These are phyloP conservation scores for Miltochrista miniata DNA, from an alignment of 2,888 invertebrate genomes.

Conservation along the genomic window DNA sequence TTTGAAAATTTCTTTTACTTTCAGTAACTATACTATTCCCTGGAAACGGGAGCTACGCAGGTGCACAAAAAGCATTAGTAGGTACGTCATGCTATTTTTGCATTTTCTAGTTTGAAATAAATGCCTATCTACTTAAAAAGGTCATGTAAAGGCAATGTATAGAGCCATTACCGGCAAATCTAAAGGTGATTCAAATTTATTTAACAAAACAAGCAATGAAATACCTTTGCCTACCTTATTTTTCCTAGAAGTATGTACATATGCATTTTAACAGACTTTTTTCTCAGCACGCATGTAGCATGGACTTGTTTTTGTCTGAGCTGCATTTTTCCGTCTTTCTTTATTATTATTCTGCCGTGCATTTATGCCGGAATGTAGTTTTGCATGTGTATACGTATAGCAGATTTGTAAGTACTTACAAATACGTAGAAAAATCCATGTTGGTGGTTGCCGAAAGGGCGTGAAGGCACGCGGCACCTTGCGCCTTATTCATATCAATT, in stretches of 20 bases:
- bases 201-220: no score
- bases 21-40: no score
- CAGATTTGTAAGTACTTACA: slow-evolving; percentile 15
- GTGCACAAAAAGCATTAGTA: no score
- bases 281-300: slow-evolving; percentile 8
- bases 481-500: slow-evolving; percentile 60
- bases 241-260: no score
- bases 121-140: slow-evolving; percentile 9
- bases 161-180: not conserved
- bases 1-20: no score
- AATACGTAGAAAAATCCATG: slow-evolving; percentile 29
- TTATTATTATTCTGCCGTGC: slow-evolving; percentile 5
- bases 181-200: slow-evolving; percentile 1
- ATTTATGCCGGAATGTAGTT: slow-evolving; percentile 12
- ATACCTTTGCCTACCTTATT: no score
- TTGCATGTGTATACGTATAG: slow-evolving; percentile 8
- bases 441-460: slow-evolving; percentile 47
- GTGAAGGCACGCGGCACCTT: slow-evolving; percentile 68
- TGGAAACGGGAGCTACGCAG: no score
- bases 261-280: slow-evolving; percentile 19
- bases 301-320: slow-evolving; percentile 11
- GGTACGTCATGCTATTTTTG: no score
- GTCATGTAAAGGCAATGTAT: slow-evolving; percentile 13
- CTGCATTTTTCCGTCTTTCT: slow-evolving; percentile 21
- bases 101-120: no score